Evolutionary conservation across 2,888 invertebrate genomes (phyloP).

Genomic region (Philonicus albiceps): DNA sequence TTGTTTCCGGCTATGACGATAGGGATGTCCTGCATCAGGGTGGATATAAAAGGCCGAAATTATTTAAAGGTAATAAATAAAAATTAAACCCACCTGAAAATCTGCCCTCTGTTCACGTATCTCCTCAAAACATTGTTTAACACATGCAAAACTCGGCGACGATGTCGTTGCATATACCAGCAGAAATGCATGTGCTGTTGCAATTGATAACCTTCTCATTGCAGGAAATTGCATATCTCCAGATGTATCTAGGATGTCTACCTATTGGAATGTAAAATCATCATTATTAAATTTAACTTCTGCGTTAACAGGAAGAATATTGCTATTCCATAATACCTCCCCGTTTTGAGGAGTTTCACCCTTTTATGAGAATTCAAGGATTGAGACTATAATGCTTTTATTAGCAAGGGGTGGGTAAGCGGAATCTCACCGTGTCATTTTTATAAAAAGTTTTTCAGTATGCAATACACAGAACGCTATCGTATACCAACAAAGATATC

Average conservation of each 20-base stretch:
- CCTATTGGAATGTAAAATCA: constrained; percentile 59
- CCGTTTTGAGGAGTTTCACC: neutral
- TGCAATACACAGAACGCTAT: neutral
- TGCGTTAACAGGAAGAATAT: neutral
- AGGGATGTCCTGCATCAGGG: constrained; percentile 73
- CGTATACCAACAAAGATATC: neutral
- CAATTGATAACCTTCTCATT: constrained; percentile 86
- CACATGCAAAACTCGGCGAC: constrained; percentile 74
- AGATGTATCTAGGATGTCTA: constrained; percentile 82
- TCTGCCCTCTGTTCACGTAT: constrained; percentile 82
- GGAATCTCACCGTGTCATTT: neutral
- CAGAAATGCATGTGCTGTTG: constrained; percentile 87
- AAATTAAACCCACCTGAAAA: constrained; percentile 65
- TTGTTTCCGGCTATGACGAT: constrained; percentile 89
- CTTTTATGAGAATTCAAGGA: neutral
- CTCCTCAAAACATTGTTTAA: constrained; percentile 81
- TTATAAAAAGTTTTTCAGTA: neutral
- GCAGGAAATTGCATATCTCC: constrained; percentile 91
- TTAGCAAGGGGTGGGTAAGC: neutral
- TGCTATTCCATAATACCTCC: neutral
- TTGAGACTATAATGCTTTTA: neutral
- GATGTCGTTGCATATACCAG: constrained; percentile 85
- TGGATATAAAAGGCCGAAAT: neutral
- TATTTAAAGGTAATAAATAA: neutral
- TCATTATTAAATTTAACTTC: neutral